Evolutionary conservation across 1,140 invertebrate genomes (phyloP), one percentile per base, ranked within the genome.

Genomic region (Megalonaias nervosa): DNA sequence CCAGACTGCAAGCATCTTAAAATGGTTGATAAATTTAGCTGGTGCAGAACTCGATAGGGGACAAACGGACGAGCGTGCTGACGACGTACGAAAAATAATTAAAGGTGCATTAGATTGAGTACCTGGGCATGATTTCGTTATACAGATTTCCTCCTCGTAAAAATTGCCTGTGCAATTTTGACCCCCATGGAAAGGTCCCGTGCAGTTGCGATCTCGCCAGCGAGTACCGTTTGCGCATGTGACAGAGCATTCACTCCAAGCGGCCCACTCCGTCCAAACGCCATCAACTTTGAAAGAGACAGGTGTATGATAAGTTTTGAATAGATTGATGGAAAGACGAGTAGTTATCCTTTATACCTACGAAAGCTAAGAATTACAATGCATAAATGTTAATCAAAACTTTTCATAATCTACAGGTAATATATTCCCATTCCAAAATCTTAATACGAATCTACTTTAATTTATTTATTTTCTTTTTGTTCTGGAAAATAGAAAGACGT

Each of bases 171-270:
- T 75, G 71, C 87, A 89, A 23, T 85, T 74, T 31, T 70, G 31
- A 16, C 87, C 87, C 26, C 83, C 82, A 71, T 84, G 68, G 26
- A 80, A 74, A 17, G 83, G 83, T 15, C 77, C 82, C 31, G 71
- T 71, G 69, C 85, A 86, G 17, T 67, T 72, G 38, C 87, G 79
- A 59, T 71, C 64, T 19, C 84, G 70, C 67, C 93, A 94, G 14
- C 94, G 92, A 56, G 94, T 92, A 0, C 97, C 97, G 88, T 97
- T 95, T 0, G 97, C 97, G 89, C 97, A 99, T 1, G 95, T 95
- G 0, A 95, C 95, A 81, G 94, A 96, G 91, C 97, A 99, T 6
- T 94, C 92, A 6, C 95, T 94, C 97, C 97, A 98, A 93, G 23
- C 94, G 93, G 6, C 93, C 93, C 75, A 95, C 9, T 74, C 71